Percentiles rank a stretch among this genome's conserved stretches.
These are phyloP conservation scores for Trichoplusia ni DNA, from an alignment of 1,140 invertebrate genomes.

Conservation along the genomic window DNA sequence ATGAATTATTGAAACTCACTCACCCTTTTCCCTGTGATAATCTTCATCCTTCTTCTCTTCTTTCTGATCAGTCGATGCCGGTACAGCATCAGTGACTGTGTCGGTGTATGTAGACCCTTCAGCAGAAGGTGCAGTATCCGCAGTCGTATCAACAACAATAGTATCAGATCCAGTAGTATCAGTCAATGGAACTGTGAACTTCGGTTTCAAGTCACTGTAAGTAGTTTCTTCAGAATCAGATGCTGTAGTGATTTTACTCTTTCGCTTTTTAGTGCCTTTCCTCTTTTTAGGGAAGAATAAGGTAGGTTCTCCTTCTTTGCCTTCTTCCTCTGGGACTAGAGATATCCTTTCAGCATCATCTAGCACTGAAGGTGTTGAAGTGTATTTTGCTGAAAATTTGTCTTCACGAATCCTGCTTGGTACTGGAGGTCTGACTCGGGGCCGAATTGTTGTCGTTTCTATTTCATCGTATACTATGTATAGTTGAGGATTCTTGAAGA, in stretches of 20 bases:
- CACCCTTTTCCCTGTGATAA: conserved; percentile 57
- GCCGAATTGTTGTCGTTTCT: conserved; percentile 35
- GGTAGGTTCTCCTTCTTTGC: conserved; percentile 62
- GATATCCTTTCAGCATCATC: conserved; percentile 61
- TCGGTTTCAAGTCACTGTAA: background rate
- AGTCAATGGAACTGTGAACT: background rate
- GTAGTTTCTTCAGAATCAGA: conserved; percentile 47
- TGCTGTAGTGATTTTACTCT: conserved; percentile 35
- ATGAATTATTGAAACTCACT: conserved; percentile 18
- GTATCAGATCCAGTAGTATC: conserved; percentile 15
- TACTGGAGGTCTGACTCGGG: conserved; percentile 12
- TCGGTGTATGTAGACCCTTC: conserved; percentile 14
- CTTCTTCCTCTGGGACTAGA: conserved; percentile 55
- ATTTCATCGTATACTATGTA: conserved; percentile 59
- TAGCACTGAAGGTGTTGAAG: conserved; percentile 22
- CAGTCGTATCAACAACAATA: background rate
- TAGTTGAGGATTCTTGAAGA: conserved; percentile 65
- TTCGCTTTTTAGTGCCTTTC: conserved; percentile 52
- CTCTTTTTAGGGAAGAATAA: conserved; percentile 64
- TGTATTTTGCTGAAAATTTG: conserved; percentile 49
- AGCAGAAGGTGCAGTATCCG: background rate
- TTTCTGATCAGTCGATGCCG: conserved; percentile 54
- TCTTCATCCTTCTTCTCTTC: conserved; percentile 52
- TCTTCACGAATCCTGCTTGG: conserved; percentile 16
- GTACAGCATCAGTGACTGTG: conserved; percentile 44